A percentile compares a stretch with the other conserved stretches of the same genome.
These are phyloP conservation scores for Manacus vitellinus DNA, from an alignment of 2,113 vertebrate genomes.

Conservation along the genomic window DNA sequence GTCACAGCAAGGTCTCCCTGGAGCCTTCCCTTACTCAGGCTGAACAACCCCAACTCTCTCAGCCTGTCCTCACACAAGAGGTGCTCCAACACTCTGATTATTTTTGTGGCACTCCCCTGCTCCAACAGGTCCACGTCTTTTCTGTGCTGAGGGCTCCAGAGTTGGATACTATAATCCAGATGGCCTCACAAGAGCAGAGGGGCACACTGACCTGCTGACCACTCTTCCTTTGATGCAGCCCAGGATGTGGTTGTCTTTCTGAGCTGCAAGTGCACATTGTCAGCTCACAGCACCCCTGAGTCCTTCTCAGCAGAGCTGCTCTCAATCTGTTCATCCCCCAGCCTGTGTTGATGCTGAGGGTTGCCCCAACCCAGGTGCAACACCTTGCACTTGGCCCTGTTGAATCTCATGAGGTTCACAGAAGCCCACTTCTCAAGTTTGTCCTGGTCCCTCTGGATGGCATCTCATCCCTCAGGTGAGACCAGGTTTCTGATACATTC, in stretches of 20 bases:
- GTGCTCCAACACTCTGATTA: background rate
- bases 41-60: background rate
- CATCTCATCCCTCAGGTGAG: background rate
- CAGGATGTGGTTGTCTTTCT: background rate
- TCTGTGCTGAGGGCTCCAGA: background rate
- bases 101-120: background rate
- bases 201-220: background rate
- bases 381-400: background rate
- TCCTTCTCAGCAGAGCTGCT: background rate
- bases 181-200: background rate
- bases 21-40: background rate
- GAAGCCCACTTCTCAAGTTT: background rate
- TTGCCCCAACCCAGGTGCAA: background rate
- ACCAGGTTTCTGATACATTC: background rate
- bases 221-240: background rate
- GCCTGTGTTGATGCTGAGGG: background rate
- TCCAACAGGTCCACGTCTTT: background rate
- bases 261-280: background rate
- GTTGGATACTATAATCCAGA: background rate
- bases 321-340: background rate
- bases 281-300: background rate
- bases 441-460: background rate
- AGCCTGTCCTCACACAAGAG: background rate
- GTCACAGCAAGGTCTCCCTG: background rate
- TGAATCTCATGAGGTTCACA: background rate